A percentile compares a stretch with the other conserved stretches of the same genome.
phyloP scores from a whole-genome alignment of 2,113 vertebrate genomes.

The Nyctereutes procyonoides region DNA sequence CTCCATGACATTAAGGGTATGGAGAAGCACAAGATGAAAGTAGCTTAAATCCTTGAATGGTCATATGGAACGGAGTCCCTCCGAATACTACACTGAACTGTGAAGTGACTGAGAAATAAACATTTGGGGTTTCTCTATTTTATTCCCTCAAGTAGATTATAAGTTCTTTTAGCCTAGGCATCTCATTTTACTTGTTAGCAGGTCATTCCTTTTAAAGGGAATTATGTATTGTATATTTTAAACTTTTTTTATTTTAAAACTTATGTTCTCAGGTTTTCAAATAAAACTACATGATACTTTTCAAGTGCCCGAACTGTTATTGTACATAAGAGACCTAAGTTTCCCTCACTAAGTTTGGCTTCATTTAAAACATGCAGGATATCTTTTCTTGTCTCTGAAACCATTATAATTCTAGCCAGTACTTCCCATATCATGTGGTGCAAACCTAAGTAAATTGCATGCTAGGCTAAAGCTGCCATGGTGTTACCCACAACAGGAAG shows the following conservation, averaged over 20 bases:
- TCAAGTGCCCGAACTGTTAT: slow-evolving; percentile 45
- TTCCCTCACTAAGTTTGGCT: slow-evolving; percentile 65
- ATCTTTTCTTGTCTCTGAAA: slow-evolving; percentile 65
- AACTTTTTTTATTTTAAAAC: slow-evolving; percentile 50
- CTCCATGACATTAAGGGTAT: neutral
- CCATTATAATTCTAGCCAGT: slow-evolving; percentile 68
- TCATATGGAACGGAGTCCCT: neutral
- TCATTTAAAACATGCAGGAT: slow-evolving; percentile 75
- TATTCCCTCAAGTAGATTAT: neutral
- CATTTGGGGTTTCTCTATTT: neutral
- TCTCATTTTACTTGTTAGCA: slow-evolving; percentile 43
- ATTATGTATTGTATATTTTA: slow-evolving; percentile 41
- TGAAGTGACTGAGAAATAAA: neutral
- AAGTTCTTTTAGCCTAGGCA: neutral
- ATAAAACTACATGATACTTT: slow-evolving; percentile 65
- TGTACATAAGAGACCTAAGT: slow-evolving; percentile 61
- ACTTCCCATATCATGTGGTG: slow-evolving; percentile 57
- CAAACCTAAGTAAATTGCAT: slow-evolving; percentile 41
- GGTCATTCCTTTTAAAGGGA: slow-evolving; percentile 47
- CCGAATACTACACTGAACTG: neutral
- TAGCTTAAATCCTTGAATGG: neutral
- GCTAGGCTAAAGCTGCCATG: slow-evolving; percentile 37
- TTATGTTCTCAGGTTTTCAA: slow-evolving; percentile 59
- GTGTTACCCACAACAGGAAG: slow-evolving; percentile 50
- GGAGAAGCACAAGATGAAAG: neutral